Evolutionary conservation across 2,797 vertebrate genomes (phyloP).

Genomic region (Coranthus polyacanthus): DNA sequence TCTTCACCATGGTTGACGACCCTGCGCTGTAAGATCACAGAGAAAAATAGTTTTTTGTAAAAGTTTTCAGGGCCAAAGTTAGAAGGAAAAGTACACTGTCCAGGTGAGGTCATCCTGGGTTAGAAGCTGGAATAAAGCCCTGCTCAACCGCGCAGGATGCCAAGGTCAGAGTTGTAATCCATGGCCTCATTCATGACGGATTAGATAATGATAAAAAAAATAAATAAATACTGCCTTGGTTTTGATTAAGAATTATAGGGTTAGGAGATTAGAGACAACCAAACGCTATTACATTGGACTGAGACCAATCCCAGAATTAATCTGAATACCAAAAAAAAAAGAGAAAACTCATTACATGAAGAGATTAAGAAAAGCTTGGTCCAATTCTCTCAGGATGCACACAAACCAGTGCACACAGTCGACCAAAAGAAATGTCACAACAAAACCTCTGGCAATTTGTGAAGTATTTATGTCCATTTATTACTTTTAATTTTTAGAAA

Average conservation of each 20-base stretch:
- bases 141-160: constrained; percentile 60
- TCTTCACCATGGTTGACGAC: constrained; percentile 8
- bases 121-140: constrained; percentile 26
- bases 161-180: constrained; percentile 86
- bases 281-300: constrained; percentile 90
- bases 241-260: constrained; percentile 93
- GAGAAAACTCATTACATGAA: constrained; percentile 87
- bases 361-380: constrained; percentile 87
- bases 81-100: constrained; percentile 13
- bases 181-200: constrained; percentile 81
- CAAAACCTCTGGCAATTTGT: constrained; percentile 42
- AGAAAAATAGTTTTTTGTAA: constrained; percentile 1
- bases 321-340: constrained; percentile 86
- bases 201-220: constrained; percentile 76
- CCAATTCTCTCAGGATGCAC: constrained; percentile 71
- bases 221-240: constrained; percentile 82
- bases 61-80: constrained; percentile 17
- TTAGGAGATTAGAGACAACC: constrained; percentile 91
- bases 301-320: constrained; percentile 92
- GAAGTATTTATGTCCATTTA: constrained; percentile 32
- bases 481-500: constrained; percentile 45
- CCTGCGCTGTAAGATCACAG: constrained; percentile 14
- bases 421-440: constrained; percentile 37
- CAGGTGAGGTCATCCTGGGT: constrained; percentile 63
- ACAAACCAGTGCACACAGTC: constrained; percentile 47